Conservation (phyloP, 2,113 vertebrate species). For the Saimiri boliviensis region DNA sequence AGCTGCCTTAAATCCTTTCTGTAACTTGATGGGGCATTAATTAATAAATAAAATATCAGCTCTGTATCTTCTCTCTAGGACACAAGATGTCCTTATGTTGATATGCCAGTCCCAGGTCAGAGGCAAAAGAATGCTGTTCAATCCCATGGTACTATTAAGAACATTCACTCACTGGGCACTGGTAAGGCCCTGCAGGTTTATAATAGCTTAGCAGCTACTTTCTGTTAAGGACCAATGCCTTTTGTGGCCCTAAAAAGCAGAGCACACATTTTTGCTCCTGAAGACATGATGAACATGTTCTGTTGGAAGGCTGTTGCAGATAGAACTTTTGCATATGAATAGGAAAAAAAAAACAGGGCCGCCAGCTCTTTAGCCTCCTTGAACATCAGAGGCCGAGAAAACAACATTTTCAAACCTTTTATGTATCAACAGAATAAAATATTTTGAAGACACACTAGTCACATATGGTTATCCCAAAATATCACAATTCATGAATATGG, state of each 20-base stretch:
- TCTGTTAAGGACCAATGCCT: constrained; percentile 29
- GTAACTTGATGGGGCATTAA: background rate
- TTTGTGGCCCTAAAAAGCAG: constrained; percentile 48
- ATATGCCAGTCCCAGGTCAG: background rate
- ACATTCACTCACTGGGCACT: background rate
- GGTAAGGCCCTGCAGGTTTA: background rate
- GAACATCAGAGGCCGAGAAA: constrained; percentile 73
- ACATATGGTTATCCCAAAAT: constrained; percentile 79
- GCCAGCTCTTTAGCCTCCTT: constrained; percentile 64
- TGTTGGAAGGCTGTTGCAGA: constrained; percentile 44
- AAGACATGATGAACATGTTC: constrained; percentile 45
- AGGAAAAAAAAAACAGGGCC: constrained; percentile 58
- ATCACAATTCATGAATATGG: constrained; percentile 65
- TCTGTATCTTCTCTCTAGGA: background rate
- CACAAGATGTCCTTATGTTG: background rate
- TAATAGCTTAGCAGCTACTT: constrained; percentile 9
- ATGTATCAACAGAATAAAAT: constrained; percentile 78
- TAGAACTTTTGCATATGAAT: constrained; percentile 64
- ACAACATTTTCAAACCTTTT: constrained; percentile 74
- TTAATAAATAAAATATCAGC: background rate
- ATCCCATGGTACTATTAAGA: background rate
- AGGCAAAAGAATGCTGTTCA: background rate
- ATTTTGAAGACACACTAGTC: constrained; percentile 74
- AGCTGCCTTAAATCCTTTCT: background rate
- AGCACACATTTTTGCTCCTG: constrained; percentile 46